Percentiles rank a stretch among this genome's conserved stretches.
Evolutionary conservation across 2,888 invertebrate species (phyloP).

Genomic region (Geotrupes spiniger): DNA sequence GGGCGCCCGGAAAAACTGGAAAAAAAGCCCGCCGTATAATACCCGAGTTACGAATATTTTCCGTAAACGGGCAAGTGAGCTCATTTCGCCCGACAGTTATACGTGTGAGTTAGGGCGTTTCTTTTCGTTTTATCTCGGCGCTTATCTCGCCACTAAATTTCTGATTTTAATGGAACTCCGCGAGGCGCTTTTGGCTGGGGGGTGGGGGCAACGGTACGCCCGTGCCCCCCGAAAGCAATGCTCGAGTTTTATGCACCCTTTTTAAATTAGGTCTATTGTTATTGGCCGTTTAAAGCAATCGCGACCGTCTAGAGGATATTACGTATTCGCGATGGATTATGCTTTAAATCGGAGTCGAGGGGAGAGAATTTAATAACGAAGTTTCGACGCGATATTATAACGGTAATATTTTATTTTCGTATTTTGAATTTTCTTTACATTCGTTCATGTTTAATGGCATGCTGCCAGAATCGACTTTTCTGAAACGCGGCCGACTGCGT

Average conservation of each 20-base stretch:
- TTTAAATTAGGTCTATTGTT: slow-evolving; percentile 51
- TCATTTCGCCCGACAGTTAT: slow-evolving; percentile 49
- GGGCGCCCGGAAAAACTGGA: slow-evolving; percentile 42
- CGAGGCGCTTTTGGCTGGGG: slow-evolving; percentile 48
- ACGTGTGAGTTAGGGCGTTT: slow-evolving; percentile 50
- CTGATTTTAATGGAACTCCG: slow-evolving; percentile 59
- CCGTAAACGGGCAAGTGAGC: slow-evolving; percentile 46
- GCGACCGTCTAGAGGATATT: slow-evolving; percentile 45
- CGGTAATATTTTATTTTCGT: slow-evolving; percentile 9
- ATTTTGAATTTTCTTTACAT: not conserved
- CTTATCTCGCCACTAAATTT: slow-evolving; percentile 59
- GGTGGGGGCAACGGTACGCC: slow-evolving; percentile 29
- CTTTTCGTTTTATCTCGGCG: slow-evolving; percentile 51
- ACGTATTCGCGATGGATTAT: slow-evolving; percentile 44
- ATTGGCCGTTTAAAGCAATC: slow-evolving; percentile 48
- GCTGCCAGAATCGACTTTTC: too few species aligned
- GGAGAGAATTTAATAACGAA: slow-evolving; percentile 38
- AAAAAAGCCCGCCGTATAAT: slow-evolving; percentile 41
- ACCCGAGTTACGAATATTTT: slow-evolving; percentile 45
- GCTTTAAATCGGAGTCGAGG: slow-evolving; percentile 30
- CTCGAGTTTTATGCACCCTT: slow-evolving; percentile 48
- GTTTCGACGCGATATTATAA: slow-evolving; percentile 15
- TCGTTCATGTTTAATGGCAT: too few species aligned
- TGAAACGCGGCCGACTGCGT: too few species aligned
- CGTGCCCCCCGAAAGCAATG: slow-evolving; percentile 43